Evolutionary conservation across 1,140 invertebrate species (phyloP), one percentile per base, ranked within the genome.

Genomic region (Cydia strobilella): DNA sequence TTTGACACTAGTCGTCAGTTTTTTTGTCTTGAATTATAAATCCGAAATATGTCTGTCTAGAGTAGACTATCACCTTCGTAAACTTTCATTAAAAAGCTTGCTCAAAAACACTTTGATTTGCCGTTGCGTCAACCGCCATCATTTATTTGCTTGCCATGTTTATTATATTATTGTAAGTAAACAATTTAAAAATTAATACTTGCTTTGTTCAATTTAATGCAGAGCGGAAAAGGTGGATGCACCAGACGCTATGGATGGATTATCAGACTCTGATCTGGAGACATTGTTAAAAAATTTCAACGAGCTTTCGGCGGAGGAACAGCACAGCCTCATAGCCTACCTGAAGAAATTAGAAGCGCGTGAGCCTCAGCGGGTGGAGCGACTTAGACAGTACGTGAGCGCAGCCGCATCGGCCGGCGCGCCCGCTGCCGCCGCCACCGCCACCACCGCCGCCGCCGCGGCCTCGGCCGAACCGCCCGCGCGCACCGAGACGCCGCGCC

Each of bases 321-420:
- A 97, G 79, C 95, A 97, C 74, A 95, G 95, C 75, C 90, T 97
- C 0, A 97, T 97, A 6, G 95, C 95, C 4, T 96, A 96, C 82
- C 83, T 97, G 54, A 96, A 96, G 81, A 96, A 97, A 82, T 83
- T 97, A 42, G 96, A 97, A 86, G 94, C 94, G 0, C 94, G 94
- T 13, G 95, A 97, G 83, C 95, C 96, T 0, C 88, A 94, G 6
- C 94, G 96, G 31, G 96, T 97, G 0, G 96, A 96, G 80, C 94
- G 95, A 62, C 88, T 97, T 35, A 78, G 90, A 0, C 85, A 90
- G 82, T 92, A 91, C 78, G 89, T 92, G n/a, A 86, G 85, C 78
- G 86, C 86, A 5, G 87, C 87, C 9, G 84, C 84, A 0, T 51
- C 39, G 18, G 1, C 77, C 42, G 59, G 31, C 25, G 79, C 73